Evolutionary conservation across 2,888 invertebrate species (phyloP).

Genomic region (Spicauda simplicius): DNA sequence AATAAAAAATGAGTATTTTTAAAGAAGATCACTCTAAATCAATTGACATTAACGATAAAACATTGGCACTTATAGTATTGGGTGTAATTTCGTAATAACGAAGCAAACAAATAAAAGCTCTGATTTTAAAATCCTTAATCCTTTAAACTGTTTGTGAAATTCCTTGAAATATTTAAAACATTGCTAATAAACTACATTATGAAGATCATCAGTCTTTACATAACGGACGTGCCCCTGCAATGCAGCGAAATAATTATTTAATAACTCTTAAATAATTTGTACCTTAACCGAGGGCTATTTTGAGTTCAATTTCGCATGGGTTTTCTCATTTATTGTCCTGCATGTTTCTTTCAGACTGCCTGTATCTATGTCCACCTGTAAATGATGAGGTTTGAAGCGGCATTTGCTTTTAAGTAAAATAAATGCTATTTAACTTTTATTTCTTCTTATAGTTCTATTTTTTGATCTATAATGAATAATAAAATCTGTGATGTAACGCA

Average conservation of each 20-base stretch:
- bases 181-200: constrained; percentile 11
- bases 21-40: too few species aligned
- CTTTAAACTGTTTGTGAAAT: background rate
- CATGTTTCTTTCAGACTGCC: constrained; percentile 22
- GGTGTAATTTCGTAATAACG: too few species aligned
- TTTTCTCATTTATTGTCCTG: constrained; percentile 11
- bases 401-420: constrained; percentile 11
- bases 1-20: too few species aligned
- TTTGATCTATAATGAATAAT: too few species aligned
- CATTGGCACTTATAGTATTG: too few species aligned
- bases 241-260: constrained; percentile 33
- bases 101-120: background rate
- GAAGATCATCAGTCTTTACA: constrained; percentile 28
- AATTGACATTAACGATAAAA: too few species aligned
- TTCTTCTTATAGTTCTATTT: too few species aligned
- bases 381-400: constrained; percentile 19
- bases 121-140: background rate
- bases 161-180: constrained; percentile 13
- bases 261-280: constrained; percentile 6
- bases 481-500: too few species aligned
- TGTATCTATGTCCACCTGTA: constrained; percentile 19
- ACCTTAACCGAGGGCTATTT: constrained; percentile 17
- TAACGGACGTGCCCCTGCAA: constrained; percentile 33
- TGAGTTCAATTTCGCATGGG: constrained; percentile 21
- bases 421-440: too few species aligned